Evolutionary conservation across 2,113 vertebrate genomes (phyloP).

Genomic region (Hoplias malabaricus): DNA sequence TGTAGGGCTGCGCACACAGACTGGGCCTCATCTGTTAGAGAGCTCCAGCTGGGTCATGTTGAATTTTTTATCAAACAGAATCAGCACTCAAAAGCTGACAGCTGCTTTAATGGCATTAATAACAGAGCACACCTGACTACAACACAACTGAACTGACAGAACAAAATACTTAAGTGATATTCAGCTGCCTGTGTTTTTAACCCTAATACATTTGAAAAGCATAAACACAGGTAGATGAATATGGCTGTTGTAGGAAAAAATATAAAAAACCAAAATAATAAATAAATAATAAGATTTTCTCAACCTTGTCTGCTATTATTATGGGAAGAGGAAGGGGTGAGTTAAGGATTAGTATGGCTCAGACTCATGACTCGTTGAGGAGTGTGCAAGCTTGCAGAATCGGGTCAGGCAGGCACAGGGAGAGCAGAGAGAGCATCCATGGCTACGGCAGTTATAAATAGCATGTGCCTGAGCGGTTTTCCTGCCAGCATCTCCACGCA

Average conservation of each 20-base stretch:
- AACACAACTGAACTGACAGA: constrained; percentile 18
- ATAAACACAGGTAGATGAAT: background rate
- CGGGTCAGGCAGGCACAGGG: constrained; percentile 23
- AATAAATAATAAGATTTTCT: background rate
- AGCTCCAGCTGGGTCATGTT: constrained; percentile 41
- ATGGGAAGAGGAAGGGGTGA: background rate
- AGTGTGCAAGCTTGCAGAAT: constrained; percentile 31
- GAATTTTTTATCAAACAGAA: constrained; percentile 46
- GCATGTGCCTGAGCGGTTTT: constrained; percentile 37
- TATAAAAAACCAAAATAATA: too few relatives aligned
- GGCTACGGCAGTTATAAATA: constrained; percentile 46
- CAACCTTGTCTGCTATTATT: constrained; percentile 1
- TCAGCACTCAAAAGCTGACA: constrained; percentile 25
- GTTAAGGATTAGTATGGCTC: background rate
- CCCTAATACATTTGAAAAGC: background rate
- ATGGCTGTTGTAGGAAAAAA: background rate
- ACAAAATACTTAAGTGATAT: constrained; percentile 22
- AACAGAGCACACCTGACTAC: constrained; percentile 3
- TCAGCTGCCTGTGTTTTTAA: background rate
- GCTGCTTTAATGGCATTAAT: constrained; percentile 25
- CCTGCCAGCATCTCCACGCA: constrained; percentile 34
- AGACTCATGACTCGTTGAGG: background rate
- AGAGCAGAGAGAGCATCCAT: constrained; percentile 38
- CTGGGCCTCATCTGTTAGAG: constrained; percentile 18
- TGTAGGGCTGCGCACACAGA: background rate